Evolutionary conservation across 23 tunicate genomes (phyloP), one percentile per base, ranked within the genome.

Genomic region (Phallusia fumigata): DNA sequence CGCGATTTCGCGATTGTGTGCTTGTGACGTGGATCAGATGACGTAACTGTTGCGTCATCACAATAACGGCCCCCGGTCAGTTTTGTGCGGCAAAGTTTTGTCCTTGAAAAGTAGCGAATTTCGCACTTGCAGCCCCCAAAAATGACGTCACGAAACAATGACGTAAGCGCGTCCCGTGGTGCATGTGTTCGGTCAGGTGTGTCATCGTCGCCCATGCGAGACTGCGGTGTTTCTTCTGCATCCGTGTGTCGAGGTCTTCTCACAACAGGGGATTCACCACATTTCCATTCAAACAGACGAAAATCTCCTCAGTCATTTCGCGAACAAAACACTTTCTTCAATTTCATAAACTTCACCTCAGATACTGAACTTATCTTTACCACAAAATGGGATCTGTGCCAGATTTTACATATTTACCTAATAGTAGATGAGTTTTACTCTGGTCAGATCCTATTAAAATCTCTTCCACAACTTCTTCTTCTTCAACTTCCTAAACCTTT

Each of bases 91-190:
- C 28, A 24, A 58, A 1, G 28, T 22, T 21, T 58, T 1, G 18
- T 51, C 28, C 16, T 11, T 6, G 69, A 13, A 58, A 58, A 58
- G 69, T 58, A 24, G 69, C 69, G 69, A 58, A 6, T 24, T 58
- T 22, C 69, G 69, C 69, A 58, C 69, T 58, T 58, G 26, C 16
- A n/a, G n/a, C 69, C 26, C 3, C 16, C 5, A 21, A 58, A 24
- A 11, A 6, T 24, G 26, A 24, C 69, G 69, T 58, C 28, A 22
- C 28, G 69, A 58, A 58, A 58, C 26, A 58, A 58, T 58, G 69
- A 58, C 69, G 69, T 58, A 58, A 58, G 69, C 69, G 69, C 69
- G 69, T 58, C 69, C 8, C 69, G 69, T 58, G 69, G 16, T 58
- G 69, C 69, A 58, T 58, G 69, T 58, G 69, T 1, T 58, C 69